These are phyloP conservation scores for Linyphia triangularis DNA, from an alignment of 2,888 invertebrate genomes.

Conservation along the genomic window DNA sequence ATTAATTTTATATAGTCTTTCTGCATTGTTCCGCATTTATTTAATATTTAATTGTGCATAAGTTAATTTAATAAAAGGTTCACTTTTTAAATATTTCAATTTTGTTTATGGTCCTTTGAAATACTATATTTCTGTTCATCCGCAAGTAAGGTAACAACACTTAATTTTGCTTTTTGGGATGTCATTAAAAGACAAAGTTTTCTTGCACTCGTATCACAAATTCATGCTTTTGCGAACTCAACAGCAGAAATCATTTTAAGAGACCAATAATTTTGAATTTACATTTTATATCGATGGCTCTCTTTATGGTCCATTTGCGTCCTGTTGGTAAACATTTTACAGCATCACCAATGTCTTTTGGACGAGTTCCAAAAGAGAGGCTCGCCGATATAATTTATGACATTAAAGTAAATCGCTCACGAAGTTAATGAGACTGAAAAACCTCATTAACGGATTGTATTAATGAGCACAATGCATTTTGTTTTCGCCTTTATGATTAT, in stretches of 20 bases:
- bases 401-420: constrained; percentile 27
- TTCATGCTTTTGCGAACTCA: not conserved
- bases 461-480: constrained; percentile 31
- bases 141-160: too few relatives aligned
- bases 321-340: constrained; percentile 29
- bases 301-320: constrained; percentile 21
- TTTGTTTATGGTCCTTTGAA: too few relatives aligned
- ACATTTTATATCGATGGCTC: too few relatives aligned
- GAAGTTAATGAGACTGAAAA: constrained; percentile 36
- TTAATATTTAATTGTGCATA: too few relatives aligned
- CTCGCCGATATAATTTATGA: constrained; percentile 29
- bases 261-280: not conserved
- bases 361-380: constrained; percentile 14
- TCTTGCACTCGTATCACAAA: not conserved
- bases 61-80: too few relatives aligned
- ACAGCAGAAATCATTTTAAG: not conserved
- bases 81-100: too few relatives aligned
- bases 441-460: constrained; percentile 37
- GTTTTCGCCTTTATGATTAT: constrained; percentile 7
- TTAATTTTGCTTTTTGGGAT: too few relatives aligned
- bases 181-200: too few relatives aligned
- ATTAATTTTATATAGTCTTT: too few relatives aligned
- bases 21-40: too few relatives aligned
- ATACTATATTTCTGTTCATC: too few relatives aligned
- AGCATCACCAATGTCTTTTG: not conserved